Conservation (phyloP, 2,888 invertebrate genomes). For the Dynastes maya region DNA sequence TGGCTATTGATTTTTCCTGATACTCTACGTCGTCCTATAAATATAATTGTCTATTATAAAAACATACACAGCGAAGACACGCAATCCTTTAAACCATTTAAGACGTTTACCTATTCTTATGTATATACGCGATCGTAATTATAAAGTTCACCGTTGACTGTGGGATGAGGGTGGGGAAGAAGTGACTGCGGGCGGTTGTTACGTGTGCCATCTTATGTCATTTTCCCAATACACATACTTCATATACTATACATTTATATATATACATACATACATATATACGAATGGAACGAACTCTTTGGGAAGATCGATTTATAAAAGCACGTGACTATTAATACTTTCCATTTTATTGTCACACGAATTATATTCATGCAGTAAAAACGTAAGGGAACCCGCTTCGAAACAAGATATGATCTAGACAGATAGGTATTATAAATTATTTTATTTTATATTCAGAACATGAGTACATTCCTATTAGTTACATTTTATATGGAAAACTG, state of each 20-base stretch:
- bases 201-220: slow-evolving; percentile 38
- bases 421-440: background rate
- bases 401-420: background rate
- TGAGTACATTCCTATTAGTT: no score
- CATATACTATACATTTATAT: background rate
- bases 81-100: slow-evolving; percentile 46
- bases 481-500: no score
- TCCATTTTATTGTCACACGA: slow-evolving; percentile 32
- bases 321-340: slow-evolving; percentile 39
- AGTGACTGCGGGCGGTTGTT: slow-evolving; percentile 39
- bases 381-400: background rate
- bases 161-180: slow-evolving; percentile 6
- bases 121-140: slow-evolving; percentile 47
- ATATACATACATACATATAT: slow-evolving; percentile 5
- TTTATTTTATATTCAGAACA: no score
- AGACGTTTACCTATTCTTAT: slow-evolving; percentile 48
- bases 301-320: slow-evolving; percentile 31
- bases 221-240: slow-evolving; percentile 39
- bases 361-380: slow-evolving; percentile 23
- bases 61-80: slow-evolving; percentile 51
- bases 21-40: slow-evolving; percentile 49
- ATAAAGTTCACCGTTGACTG: slow-evolving; percentile 41
- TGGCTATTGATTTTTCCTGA: slow-evolving; percentile 43
- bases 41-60: slow-evolving; percentile 53
- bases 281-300: slow-evolving; percentile 19